A percentile compares a stretch with the other conserved stretches of the same genome.
These are phyloP conservation scores for Plebejus anna DNA, from an alignment of 2,888 invertebrate genomes.

Conservation along the genomic window DNA sequence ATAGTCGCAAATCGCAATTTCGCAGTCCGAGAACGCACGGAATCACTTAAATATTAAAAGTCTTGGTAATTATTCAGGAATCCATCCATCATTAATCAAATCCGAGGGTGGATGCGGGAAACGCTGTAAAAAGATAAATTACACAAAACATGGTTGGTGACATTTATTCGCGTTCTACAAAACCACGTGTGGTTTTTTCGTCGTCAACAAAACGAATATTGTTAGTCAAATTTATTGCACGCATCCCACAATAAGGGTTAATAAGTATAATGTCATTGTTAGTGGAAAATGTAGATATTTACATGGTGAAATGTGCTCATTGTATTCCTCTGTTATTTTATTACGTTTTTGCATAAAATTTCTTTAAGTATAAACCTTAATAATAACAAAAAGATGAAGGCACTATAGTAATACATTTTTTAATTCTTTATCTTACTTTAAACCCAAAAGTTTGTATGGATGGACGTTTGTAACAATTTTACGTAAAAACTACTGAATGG, in stretches of 20 bases:
- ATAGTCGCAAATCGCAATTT: constrained; percentile 46
- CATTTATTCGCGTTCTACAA: constrained; percentile 58
- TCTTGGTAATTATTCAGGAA: constrained; percentile 80
- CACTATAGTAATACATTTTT: too few relatives aligned
- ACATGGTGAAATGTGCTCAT: not conserved
- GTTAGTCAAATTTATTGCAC: constrained; percentile 56
- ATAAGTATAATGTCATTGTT: constrained; percentile 42
- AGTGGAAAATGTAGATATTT: constrained; percentile 34
- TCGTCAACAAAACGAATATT: constrained; percentile 50
- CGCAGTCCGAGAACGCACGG: constrained; percentile 41
- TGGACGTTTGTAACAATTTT: too few relatives aligned
- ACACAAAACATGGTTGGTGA: constrained; percentile 66
- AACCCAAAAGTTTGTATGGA: too few relatives aligned
- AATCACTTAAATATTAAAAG: constrained; percentile 80
- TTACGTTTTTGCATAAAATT: not conserved
- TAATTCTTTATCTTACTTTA: too few relatives aligned
- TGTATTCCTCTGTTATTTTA: not conserved
- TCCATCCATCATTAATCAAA: constrained; percentile 80
- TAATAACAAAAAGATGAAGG: not conserved
- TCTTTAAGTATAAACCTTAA: not conserved
- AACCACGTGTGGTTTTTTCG: constrained; percentile 49
- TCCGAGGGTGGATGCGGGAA: constrained; percentile 66
- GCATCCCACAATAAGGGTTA: constrained; percentile 32
- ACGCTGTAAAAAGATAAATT: constrained; percentile 79
- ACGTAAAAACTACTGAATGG: too few relatives aligned